A percentile compares a stretch with the other conserved stretches of the same genome.
Evolutionary conservation across 2,113 vertebrate species (phyloP).

Genomic region (Corythornis vintsioides): DNA sequence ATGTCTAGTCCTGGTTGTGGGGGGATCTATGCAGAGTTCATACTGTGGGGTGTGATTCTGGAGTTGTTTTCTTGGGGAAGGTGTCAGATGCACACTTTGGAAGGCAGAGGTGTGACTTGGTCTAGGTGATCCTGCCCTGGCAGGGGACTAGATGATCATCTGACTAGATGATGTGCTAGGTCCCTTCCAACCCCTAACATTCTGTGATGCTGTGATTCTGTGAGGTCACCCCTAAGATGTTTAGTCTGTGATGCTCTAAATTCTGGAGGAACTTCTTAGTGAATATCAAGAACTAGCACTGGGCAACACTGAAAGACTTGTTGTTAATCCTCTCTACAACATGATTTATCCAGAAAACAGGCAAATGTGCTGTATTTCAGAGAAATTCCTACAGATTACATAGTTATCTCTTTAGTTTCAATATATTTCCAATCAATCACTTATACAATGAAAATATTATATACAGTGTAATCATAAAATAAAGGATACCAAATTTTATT

Average conservation of each 20-base stretch:
- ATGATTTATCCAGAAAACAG: neutral
- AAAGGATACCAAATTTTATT: neutral
- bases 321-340: neutral
- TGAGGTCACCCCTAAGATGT: neutral
- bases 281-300: neutral
- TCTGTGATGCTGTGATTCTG: no score
- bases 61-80: neutral
- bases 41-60: rapidly evolving
- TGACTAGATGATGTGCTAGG: no score
- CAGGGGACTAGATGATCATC: no score
- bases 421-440: neutral
- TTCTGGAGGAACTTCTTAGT: neutral
- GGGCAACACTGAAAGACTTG: neutral
- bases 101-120: neutral
- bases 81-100: neutral
- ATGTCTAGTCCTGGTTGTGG: neutral
- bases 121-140: no score
- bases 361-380: neutral
- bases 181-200: no score
- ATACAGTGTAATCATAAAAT: neutral
- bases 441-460: neutral
- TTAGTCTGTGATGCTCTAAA: neutral
- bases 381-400: neutral
- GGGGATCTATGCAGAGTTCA: neutral
- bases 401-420: neutral